Evolutionary conservation across 2,113 vertebrate genomes (phyloP).

Genomic region (Phoenicopterus ruber): DNA sequence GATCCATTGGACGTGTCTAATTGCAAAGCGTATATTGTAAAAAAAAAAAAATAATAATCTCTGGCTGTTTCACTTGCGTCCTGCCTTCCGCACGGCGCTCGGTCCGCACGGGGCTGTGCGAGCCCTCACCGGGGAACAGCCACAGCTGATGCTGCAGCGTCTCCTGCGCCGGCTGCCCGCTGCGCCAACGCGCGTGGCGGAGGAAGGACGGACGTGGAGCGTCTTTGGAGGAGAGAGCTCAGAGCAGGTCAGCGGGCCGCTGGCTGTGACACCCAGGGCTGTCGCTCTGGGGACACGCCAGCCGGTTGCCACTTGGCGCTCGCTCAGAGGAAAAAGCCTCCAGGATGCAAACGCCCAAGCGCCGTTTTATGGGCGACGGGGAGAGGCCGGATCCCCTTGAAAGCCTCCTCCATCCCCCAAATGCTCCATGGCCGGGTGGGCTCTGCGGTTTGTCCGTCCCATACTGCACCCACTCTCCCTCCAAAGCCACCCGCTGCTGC

Average conservation of each 20-base stretch:
- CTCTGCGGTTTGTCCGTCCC: background rate
- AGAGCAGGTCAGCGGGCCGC: background rate
- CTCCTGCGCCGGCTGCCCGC: background rate
- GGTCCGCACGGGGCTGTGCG: background rate
- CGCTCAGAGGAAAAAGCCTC: background rate
- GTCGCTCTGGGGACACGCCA: background rate
- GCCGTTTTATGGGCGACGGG: background rate
- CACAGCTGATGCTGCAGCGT: background rate
- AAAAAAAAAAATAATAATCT: background rate
- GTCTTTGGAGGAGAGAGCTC: fast-evolving
- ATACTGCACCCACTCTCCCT: fast-evolving
- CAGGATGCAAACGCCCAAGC: background rate
- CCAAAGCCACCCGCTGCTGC: fast-evolving
- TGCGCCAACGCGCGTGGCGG: fast-evolving
- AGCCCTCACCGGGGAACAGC: fast-evolving
- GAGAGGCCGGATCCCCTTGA: background rate
- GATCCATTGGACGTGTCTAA: background rate
- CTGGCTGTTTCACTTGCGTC: background rate
- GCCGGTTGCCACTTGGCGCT: background rate
- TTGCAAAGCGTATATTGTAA: background rate
- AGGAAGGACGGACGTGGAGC: background rate
- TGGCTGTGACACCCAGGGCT: background rate
- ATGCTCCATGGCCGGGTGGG: fast-evolving
- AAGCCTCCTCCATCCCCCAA: background rate
- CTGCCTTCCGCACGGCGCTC: background rate